Base-by-base conservation (phyloP, 1,140 invertebrate genomes). In the Cotesia glomerata region DNA sequence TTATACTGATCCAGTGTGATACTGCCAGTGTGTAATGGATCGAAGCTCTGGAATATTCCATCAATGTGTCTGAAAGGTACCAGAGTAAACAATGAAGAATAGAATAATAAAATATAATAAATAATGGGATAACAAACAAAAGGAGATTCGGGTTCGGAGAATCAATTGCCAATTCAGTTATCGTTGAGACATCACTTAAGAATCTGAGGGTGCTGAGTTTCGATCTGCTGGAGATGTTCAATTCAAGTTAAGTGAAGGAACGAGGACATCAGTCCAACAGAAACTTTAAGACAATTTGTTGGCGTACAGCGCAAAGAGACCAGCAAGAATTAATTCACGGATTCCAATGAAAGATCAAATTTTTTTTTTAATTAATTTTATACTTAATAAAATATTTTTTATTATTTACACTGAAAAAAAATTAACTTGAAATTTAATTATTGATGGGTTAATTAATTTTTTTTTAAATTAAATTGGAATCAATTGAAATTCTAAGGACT, bases 1-100 rank as follows among this genome's bases (percentile, higher is more conserved):
- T 74, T 78, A 52, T 85, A 86, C 69, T 82, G 78, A n/a, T 82
- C 69, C 16, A 81, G 61, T 3, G 81, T 76, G 35, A 87, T 81
- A 58, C 65, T 67, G 5, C 81, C 84, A 9, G 72, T 65, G 51
- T 61, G 71, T 16, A 67, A 69, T 1, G 80, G 79, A 67, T 84
- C 81, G 14, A 87, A 66, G 26, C 80, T 82, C 39, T 72, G 76
- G 74, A 81, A 87, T 51, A 87, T 75, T 54, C 82, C 82, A 34
- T 82, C 75, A 35, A 86, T 77, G 75, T 86, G 84, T 49, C 84
- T 85, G 54, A 77, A 76, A 70, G 14, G n/a, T 39, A 61, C n/a
- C 45, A 45, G 56, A 61, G 18, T 58, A 49, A 26, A 61, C 9
- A 14, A 65, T 39, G 35, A 39, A 26, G 16, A 34, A 59, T 34